Base-by-base conservation (phyloP, 2,113 vertebrate species). In the Poeciliopsis turrubarensis region DNA sequence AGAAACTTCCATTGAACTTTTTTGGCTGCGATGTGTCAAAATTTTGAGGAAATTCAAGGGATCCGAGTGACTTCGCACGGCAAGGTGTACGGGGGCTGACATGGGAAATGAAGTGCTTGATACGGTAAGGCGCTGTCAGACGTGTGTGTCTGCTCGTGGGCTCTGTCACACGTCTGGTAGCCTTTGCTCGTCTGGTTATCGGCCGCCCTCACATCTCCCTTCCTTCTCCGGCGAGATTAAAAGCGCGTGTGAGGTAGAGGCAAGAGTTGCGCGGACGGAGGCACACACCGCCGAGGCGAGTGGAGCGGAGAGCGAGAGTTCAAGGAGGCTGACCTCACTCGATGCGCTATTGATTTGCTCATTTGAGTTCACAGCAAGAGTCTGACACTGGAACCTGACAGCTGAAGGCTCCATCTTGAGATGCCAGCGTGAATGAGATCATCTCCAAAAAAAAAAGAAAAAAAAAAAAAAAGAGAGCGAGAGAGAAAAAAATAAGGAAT, bases 291-390 rank as follows among this genome's bases (percentile, higher is more conserved):
- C 10, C 0, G 17, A 26, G 80, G 67, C 66, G 14, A 81, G 68
- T 13, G 80, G 78, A 80, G 75, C 76, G 27, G 65, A 84, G 87
- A 74, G 61, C 67, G n/a, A 68, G 29, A 72, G 88, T 91, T 91
- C 88, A 86, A 88, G 86, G 85, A 92, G 88, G 80, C 87, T 92
- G 90, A 92, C 92, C 90, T 88, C 80, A 83, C 80, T 91, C 90
- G 85, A 90, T 92, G 65, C 70, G n/a, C 68, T 91, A 93, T 93
- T 82, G 91, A 93, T 93, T 90, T 89, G 75, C 87, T 86, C 83
- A 76, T 90, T 90, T 90, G 73, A 83, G 85, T 91, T 91, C 89
- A 82, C 88, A 88, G 89, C 79, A 9, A 75, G 85, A 83, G 83
- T 79, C 83, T 91, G 87, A 86, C 86, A 82, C 82, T 81, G 86